Evolutionary conservation across 2,888 invertebrate species (phyloP), one percentile per base, ranked within the genome.

Genomic region (Drosophila formosana): DNA sequence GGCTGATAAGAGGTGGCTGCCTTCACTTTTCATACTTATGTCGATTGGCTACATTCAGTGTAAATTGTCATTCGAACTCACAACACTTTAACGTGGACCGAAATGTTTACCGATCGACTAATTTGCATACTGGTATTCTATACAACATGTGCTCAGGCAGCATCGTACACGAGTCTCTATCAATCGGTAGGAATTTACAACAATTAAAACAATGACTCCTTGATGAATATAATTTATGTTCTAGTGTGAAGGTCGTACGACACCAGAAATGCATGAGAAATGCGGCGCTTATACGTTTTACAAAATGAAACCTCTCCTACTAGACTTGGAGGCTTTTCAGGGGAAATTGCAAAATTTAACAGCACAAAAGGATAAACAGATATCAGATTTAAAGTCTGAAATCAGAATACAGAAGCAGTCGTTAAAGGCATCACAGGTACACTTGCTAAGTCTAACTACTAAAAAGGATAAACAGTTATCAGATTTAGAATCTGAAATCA

Each of bases 211-310:
- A 39, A 13, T 13, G 13, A 13, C n/a, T 39, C 3, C 4, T 39
- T 39, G 13, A 13, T 39, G 5, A 13, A n/a, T 39, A 13, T 4
- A 13, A 6, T 39, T 1, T 39, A 7, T 8, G 5, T 13, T 2
- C 13, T 8, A 39, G 39, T 39, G 39, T 7, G 39, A 45, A 13
- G 23, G n/a, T 25, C 26, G 11, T 9, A 65, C 39, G 1, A 61
- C 47, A 4, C 3, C 25, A 3, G 52, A 62, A 47, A 47, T 62
- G 37, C 62, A 47, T 41, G 63, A 32, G 7, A 62, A 52, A 8
- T 61, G 39, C 8, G 39, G 30, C 0, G 32, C 23, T 2, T 57
- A 64, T 34, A 9, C 58, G 11, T 58, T 4, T 28, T 9, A 34
- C 7, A 26, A 26, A 34, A 58, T 58, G 9, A 64, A 50, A n/a